Conservation (phyloP, 2,113 vertebrate species). For the Taxidea taxus region DNA sequence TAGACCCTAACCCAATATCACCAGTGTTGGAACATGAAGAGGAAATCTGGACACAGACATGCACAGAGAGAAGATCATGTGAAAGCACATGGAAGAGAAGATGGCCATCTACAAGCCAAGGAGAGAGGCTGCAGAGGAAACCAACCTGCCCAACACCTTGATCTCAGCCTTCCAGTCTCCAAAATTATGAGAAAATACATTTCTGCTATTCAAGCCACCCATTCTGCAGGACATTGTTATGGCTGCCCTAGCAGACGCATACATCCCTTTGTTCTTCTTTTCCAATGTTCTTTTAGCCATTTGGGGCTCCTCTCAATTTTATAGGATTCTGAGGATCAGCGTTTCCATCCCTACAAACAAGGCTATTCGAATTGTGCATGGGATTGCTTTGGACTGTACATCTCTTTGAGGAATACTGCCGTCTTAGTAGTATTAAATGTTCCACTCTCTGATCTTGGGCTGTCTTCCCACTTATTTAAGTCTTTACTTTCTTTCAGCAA, state of each 20-base stretch:
- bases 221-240: accelerated
- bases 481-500: not conserved
- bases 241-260: not conserved
- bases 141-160: not conserved
- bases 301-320: not conserved
- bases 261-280: not conserved
- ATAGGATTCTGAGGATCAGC: not conserved
- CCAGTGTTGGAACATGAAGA: not conserved
- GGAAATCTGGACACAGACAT: not conserved
- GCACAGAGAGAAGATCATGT: not conserved
- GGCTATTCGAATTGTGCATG: not conserved
- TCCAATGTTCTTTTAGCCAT: not conserved
- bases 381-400: not conserved
- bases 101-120: not conserved
- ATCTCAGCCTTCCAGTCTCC: not conserved
- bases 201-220: not conserved
- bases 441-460: not conserved
- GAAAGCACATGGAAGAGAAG: not conserved
- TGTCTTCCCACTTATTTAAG: not conserved
- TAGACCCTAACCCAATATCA: not conserved
- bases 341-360: not conserved
- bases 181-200: not conserved
- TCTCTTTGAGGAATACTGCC: not conserved
- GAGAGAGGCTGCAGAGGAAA: not conserved
- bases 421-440: not conserved